Base-by-base conservation (phyloP, 2,797 vertebrate species). In the Anniella stebbinsi region DNA sequence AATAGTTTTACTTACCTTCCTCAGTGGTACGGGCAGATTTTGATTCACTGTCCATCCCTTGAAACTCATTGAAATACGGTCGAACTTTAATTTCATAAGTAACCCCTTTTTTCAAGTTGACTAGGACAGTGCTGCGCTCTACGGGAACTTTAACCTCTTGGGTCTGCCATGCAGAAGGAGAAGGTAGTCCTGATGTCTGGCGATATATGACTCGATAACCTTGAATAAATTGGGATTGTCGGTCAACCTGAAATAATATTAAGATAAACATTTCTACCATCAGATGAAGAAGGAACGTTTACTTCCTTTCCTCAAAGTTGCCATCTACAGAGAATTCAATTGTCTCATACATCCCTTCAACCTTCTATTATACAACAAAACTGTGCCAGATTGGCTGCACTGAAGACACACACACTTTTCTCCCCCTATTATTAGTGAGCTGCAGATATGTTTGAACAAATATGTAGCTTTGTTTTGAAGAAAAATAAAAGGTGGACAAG, bases 1-100 rank as follows among this genome's bases (percentile, higher is more conserved):
- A 63, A 66, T 3, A 57, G 36, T 83, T 70, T 82, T 25, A 92
- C 97, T 97, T 92, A 99, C 99, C 99, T 98, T 99, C 99, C 87
- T 99, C 99, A 0, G 98, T 98, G 23, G 99, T 99, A 88, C 98
- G 98, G 2, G 98, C 98, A 0, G 98, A 98, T 96, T 98, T 98
- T 63, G 99, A 98, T 91, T 99, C 99, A 54, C 99, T 99, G 96
- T 99, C 99, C 98, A 99, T 99, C 92, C 99, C 99, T 93, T 99
- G 99, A 95, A 99, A 99, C 91, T 99, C 99, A 87, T 99, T 99
- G 97, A 99, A 99, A 92, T 99, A 99, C 0, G 99, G 99, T 2
- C 99, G 98, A 51, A 99, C 98, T 96, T 99, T 99, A 93, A 99
- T 98, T 96, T 99, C 99, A 0, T 99, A 99, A 83, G 98, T 98